Conservation (phyloP, 1,140 invertebrate genomes). For the Bombus waltoni region DNA sequence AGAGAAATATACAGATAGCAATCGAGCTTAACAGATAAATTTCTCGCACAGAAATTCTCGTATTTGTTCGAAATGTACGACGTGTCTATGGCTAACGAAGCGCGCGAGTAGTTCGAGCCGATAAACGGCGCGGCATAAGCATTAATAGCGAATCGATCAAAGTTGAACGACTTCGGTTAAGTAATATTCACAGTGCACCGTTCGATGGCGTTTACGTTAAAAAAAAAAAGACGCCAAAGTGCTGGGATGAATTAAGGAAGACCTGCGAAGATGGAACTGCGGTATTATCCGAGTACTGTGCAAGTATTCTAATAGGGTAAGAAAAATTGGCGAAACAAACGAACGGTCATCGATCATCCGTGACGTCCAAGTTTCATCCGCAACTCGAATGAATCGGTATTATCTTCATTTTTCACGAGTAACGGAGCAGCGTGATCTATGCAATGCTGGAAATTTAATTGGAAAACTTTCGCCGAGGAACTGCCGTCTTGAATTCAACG, state of each 20-base stretch:
- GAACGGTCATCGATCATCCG: conserved; percentile 43
- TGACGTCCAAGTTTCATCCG: conserved; percentile 29
- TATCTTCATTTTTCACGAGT: conserved; percentile 10
- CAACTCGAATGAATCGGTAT: not conserved
- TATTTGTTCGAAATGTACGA: too few species aligned
- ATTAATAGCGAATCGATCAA: conserved; percentile 3
- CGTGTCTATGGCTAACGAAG: too few species aligned
- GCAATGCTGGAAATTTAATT: conserved; percentile 43
- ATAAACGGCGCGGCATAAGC: not conserved
- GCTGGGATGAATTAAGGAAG: not conserved
- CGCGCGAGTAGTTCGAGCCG: not conserved
- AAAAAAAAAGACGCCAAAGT: too few species aligned
- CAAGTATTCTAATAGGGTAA: conserved; percentile 31
- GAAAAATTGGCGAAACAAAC: conserved; percentile 50
- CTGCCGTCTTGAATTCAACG: conserved; percentile 20
- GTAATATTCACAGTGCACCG: not conserved
- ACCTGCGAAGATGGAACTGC: not conserved
- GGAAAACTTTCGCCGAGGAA: conserved; percentile 42
- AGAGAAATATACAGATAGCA: not conserved
- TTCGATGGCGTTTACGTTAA: not conserved
- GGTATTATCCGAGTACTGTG: not conserved
- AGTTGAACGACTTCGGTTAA: not conserved
- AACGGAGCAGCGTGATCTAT: too few species aligned
- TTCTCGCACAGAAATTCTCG: too few species aligned
- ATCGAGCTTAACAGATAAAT: too few species aligned